phyloP scores from a whole-genome alignment of 1,140 invertebrate genomes.

The Drosophila virilis region DNA sequence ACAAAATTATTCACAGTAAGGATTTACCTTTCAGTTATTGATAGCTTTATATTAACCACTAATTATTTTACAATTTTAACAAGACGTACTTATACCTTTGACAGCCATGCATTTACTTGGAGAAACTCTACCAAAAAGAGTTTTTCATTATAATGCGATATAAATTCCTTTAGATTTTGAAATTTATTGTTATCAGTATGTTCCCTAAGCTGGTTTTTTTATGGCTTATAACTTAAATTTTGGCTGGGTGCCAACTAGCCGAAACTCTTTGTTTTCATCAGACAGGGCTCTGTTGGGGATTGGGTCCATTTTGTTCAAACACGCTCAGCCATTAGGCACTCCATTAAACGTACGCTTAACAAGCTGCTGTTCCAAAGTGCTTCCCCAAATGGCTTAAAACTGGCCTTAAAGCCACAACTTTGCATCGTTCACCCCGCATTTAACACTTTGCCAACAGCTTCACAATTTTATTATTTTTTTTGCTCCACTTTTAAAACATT shows the following conservation, averaged over 20 bases:
- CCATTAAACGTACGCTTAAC: conserved; percentile 42
- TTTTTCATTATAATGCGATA: no score
- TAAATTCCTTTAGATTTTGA: no score
- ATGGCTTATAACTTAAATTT: not conserved
- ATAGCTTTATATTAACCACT: no score
- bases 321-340: conserved; percentile 39
- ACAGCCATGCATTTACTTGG: no score
- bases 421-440: conserved; percentile 24
- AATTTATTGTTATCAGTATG: no score
- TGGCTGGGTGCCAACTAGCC: not conserved
- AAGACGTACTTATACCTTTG: no score
- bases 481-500: conserved; percentile 27
- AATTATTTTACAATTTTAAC: no score
- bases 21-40: no score
- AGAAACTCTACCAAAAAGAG: no score
- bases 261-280: conserved; percentile 11
- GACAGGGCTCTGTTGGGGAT: conserved; percentile 1
- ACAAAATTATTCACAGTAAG: no score
- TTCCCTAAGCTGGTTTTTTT: no score
- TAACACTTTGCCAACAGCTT: conserved; percentile 20
- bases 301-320: conserved; percentile 19
- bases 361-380: conserved; percentile 30
- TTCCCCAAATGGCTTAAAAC: conserved; percentile 27
- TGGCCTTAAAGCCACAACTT: conserved; percentile 38
- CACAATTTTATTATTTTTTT: conserved; percentile 20